These are phyloP conservation scores for Plestiodon gilberti DNA, from an alignment of 2,113 vertebrate genomes.

Conservation along the genomic window DNA sequence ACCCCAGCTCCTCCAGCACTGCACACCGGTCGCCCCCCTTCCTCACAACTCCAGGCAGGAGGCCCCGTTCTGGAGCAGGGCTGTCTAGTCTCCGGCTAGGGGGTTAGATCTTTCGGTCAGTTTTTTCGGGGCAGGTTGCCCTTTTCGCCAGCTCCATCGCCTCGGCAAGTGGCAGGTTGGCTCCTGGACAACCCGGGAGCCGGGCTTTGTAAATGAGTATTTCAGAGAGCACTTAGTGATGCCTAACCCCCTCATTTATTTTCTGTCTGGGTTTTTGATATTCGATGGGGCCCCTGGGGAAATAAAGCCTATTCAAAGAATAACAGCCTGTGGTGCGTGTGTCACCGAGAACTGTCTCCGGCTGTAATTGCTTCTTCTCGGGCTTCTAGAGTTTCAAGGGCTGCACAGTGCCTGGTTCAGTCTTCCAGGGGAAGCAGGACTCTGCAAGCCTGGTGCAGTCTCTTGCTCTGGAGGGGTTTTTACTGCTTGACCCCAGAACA, in stretches of 20 bases:
- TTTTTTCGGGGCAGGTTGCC: not conserved
- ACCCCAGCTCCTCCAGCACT: no score
- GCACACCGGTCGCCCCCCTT: no score
- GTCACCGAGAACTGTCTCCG: not conserved
- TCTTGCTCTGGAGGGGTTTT: not conserved
- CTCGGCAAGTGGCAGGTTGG: not conserved
- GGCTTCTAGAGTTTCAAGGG: not conserved
- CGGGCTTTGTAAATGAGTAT: constrained; percentile 10
- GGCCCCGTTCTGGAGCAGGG: no score
- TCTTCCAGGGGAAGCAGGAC: not conserved
- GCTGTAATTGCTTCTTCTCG: not conserved
- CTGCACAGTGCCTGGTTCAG: no score
- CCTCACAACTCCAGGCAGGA: no score
- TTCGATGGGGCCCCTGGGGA: not conserved
- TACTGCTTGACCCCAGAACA: not conserved
- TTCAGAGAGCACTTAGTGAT: not conserved
- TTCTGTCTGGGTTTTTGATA: constrained; percentile 37
- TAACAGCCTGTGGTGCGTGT: not conserved
- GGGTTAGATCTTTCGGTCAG: not conserved
- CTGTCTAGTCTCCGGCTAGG: not conserved
- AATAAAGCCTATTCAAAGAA: constrained; percentile 21
- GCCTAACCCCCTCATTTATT: constrained; percentile 9
- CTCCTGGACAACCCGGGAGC: not conserved
- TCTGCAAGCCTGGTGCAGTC: not conserved
- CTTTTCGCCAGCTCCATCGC: not conserved